Base-by-base conservation (phyloP, 2,113 vertebrate species). In the Pelodiscus sinensis region DNA sequence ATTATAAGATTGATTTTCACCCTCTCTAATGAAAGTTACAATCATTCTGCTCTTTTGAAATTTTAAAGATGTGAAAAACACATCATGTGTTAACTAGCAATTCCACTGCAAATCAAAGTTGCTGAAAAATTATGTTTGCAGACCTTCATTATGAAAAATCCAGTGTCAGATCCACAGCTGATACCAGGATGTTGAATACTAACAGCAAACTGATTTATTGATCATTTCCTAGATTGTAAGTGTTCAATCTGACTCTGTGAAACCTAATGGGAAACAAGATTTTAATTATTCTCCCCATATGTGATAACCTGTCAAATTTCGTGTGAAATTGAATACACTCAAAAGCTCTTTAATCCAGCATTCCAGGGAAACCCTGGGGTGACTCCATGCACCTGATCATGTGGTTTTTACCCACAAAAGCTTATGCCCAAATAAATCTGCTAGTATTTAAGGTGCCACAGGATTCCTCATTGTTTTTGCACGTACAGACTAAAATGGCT, bases 111-210 rank as follows among this genome's bases (percentile, higher is more conserved):
- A 91, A 91, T 29, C 87, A 55, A 62, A 62, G 60, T 31, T 8
- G 82, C 55, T 62, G 58, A 71, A 92, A 94, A 21, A 73, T 81
- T 38, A 78, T 81, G 54, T 87, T 84, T 92, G 87, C 89, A 94
- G 84, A 38, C 81, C 58, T 88, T 96, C 95, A 90, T 95, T 94
- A 96, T 65, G 50, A 92, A 92, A 96, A 96, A 44, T 38, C 8
- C 68, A 73, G 25, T 62, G 29, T 62, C 29, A 15, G 10, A 73
- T n/a, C n/a, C 19, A 73, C n/a, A 73, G 68, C 68, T 38, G 35
- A 35, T 38, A 21, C 35, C 31, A 38, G n/a, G 19, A n/a, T 35
- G 68, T 22, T 73, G 68, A 73, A 35, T 73, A 73, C 9, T 38
- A 38, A 38, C 19, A 35, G 62, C 29, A 65, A 65, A 65, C 15